phyloP scores from a whole-genome alignment of 2,797 vertebrate genomes.

The Channa striata region DNA sequence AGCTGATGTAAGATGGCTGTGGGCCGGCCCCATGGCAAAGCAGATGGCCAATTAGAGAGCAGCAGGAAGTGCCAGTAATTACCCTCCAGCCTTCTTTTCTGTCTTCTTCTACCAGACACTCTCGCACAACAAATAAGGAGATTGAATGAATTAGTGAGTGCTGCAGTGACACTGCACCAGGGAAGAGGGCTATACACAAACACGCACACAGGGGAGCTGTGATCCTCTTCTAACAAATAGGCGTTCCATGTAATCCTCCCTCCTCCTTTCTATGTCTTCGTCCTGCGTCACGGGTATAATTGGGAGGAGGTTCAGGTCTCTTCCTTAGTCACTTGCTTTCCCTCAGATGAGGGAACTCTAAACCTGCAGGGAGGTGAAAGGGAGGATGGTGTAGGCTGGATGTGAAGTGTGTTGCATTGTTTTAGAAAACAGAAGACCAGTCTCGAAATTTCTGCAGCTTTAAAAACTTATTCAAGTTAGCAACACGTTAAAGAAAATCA shows the following conservation, averaged over 20 bases:
- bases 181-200: slow-evolving; percentile 60
- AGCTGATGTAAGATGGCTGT: slow-evolving; percentile 77
- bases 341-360: slow-evolving; percentile 63
- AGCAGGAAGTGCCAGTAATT: slow-evolving; percentile 84
- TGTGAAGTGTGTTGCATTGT: neutral
- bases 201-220: slow-evolving; percentile 63
- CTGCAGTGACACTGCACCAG: slow-evolving; percentile 79
- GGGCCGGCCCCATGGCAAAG: slow-evolving; percentile 76
- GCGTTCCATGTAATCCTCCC: slow-evolving; percentile 78
- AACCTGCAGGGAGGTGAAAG: slow-evolving; percentile 49
- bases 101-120: slow-evolving; percentile 67
- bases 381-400: slow-evolving; percentile 19
- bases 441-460: slow-evolving; percentile 21
- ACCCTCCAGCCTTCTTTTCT: slow-evolving; percentile 72
- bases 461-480: slow-evolving; percentile 22
- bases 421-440: neutral
- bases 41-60: slow-evolving; percentile 86
- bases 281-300: slow-evolving; percentile 76
- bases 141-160: slow-evolving; percentile 83
- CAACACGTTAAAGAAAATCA: slow-evolving; percentile 36
- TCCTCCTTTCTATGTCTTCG: slow-evolving; percentile 52
- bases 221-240: slow-evolving; percentile 80
- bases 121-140: slow-evolving; percentile 77
- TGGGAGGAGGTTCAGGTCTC: slow-evolving; percentile 71
- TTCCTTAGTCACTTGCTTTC: slow-evolving; percentile 60